Conservation (phyloP, 2,113 vertebrate genomes). For the Rafetus swinhoei region DNA sequence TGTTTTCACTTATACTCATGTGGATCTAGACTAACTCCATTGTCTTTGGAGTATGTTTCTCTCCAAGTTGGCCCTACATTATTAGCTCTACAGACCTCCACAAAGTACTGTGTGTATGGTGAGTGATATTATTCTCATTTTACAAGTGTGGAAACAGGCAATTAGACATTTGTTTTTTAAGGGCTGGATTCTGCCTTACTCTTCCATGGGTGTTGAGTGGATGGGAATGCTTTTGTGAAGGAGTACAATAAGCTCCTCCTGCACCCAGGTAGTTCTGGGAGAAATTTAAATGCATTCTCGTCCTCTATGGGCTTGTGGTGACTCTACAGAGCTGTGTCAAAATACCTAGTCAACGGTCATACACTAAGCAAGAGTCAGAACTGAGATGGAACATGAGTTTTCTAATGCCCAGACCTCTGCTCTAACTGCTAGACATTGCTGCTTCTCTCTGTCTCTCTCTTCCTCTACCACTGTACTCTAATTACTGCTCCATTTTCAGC, state of each 20-base stretch:
- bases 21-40: slow-evolving; percentile 35
- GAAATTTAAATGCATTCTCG: background rate
- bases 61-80: background rate
- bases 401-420: background rate
- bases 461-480: accelerated
- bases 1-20: slow-evolving; percentile 29
- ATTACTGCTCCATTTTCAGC: accelerated
- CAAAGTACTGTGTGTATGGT: background rate
- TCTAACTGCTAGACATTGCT: accelerated
- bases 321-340: background rate
- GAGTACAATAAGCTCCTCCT: background rate
- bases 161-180: too few species aligned
- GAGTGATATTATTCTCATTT: background rate
- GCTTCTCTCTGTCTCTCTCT: background rate
- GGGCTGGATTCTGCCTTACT: background rate
- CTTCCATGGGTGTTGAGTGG: background rate
- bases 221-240: background rate
- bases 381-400: background rate
- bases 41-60: slow-evolving; percentile 51
- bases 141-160: background rate
- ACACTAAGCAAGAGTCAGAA: background rate
- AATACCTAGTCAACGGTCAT: accelerated
- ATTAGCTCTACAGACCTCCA: slow-evolving; percentile 8
- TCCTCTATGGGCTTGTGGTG: background rate
- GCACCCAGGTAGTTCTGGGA: accelerated